Conservation (phyloP, 2,888 invertebrate species). For the Linyphia triangularis region DNA sequence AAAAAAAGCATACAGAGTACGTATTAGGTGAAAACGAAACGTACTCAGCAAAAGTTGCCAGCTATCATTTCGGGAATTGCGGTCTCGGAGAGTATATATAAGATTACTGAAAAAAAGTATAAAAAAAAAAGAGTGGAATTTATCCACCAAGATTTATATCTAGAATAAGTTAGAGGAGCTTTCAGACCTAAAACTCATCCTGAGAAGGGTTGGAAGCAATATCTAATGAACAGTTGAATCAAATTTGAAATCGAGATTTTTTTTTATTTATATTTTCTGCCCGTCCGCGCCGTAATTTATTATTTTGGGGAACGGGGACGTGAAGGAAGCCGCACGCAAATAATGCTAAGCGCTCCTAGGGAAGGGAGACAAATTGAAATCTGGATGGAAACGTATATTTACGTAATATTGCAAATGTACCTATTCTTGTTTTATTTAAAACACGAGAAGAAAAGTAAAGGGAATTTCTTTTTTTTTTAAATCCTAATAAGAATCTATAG, state of each 20-base stretch:
- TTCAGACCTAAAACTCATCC: conserved; percentile 74
- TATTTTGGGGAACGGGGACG: conserved; percentile 70
- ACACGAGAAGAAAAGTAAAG: no score
- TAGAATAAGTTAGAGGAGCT: conserved; percentile 69
- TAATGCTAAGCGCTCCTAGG: conserved; percentile 51
- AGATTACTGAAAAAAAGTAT: conserved; percentile 18
- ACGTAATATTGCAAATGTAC: no score
- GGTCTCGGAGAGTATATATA: conserved; percentile 42
- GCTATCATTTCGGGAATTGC: conserved; percentile 64
- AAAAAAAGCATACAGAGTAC: conserved; percentile 49
- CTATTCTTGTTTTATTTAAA: no score
- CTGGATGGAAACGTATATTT: no score
- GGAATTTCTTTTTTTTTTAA: no score
- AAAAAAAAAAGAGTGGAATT: conserved; percentile 31
- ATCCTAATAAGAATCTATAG: no score
- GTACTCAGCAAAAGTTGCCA: conserved; percentile 48
- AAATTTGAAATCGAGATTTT: conserved; percentile 74
- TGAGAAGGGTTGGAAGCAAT: conserved; percentile 58
- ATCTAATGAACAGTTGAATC: conserved; percentile 75
- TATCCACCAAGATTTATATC: conserved; percentile 68
- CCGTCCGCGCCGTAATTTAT: conserved; percentile 71
- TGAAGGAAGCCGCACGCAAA: conserved; percentile 70
- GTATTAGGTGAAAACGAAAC: conserved; percentile 69
- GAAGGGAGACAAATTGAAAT: conserved; percentile 31
- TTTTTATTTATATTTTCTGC: conserved; percentile 72